Conservation (phyloP, 2,797 vertebrate genomes). For the Melanogrammus aeglefinus region DNA sequence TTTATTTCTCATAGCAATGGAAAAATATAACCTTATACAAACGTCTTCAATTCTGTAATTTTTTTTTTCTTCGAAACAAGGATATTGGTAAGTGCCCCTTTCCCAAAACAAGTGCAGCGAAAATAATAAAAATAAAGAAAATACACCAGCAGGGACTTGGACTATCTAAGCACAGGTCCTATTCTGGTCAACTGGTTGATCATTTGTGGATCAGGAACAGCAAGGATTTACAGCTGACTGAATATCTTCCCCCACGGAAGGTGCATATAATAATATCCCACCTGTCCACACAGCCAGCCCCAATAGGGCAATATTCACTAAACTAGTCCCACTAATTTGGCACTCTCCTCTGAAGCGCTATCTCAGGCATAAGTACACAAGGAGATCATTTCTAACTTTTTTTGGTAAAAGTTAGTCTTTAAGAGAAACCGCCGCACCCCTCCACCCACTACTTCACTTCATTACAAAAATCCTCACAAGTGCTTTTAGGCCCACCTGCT, state of each 20-base stretch:
- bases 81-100: slow-evolving; percentile 70
- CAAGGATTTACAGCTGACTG: neutral
- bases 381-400: slow-evolving; percentile 50
- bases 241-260: slow-evolving; percentile 8
- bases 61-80: slow-evolving; percentile 65
- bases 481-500: neutral
- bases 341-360: slow-evolving; percentile 73
- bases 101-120: slow-evolving; percentile 80
- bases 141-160: slow-evolving; percentile 27
- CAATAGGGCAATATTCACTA: neutral
- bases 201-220: neutral
- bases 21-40: slow-evolving; percentile 99
- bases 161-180: slow-evolving; percentile 25
- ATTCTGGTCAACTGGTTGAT: slow-evolving; percentile 14
- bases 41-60: slow-evolving; percentile 76
- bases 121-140: slow-evolving; percentile 60
- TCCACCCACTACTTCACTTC: slow-evolving; percentile 25
- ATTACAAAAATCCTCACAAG: slow-evolving; percentile 54
- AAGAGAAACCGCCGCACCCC: slow-evolving; percentile 23
- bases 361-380: slow-evolving; percentile 36
- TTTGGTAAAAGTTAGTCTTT: slow-evolving; percentile 34
- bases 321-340: slow-evolving; percentile 77
- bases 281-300: slow-evolving; percentile 5
- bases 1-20: slow-evolving; percentile 85
- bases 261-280: neutral